A percentile compares a stretch with the other conserved stretches of the same genome.
phyloP scores from a whole-genome alignment of 2,797 vertebrate genomes.

The Chloroceryle inda region DNA sequence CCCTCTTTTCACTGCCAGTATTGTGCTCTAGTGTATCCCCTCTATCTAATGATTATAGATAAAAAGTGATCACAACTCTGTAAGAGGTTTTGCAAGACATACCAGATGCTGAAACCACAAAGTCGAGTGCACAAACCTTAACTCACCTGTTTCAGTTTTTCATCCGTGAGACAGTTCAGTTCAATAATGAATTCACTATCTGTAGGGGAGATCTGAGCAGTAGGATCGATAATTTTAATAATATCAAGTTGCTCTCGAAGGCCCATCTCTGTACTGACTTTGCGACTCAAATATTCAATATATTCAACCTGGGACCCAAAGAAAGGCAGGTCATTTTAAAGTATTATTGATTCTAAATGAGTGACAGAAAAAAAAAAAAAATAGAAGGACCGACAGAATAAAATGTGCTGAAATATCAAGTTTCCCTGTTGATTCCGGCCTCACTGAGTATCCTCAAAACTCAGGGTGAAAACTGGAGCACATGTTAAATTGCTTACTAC shows the following conservation, averaged over 20 bases:
- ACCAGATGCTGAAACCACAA: background rate
- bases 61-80: background rate
- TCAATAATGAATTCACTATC: conserved; percentile 99
- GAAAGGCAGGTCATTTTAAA: background rate
- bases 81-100: background rate
- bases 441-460: background rate
- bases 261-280: conserved; percentile 99
- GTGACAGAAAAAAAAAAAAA: background rate
- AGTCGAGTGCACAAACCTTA: background rate
- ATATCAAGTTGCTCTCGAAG: conserved; percentile 98
- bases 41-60: background rate
- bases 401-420: background rate
- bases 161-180: conserved; percentile 97
- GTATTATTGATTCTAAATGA: background rate
- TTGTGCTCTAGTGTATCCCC: background rate
- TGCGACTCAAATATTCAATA: conserved; percentile 97
- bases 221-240: conserved; percentile 99
- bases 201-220: conserved; percentile 96
- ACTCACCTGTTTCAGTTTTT: conserved; percentile 97
- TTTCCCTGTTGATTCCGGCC: background rate
- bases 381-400: background rate
- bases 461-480: background rate
- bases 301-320: conserved; percentile 92
- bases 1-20: background rate
- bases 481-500: background rate